Evolutionary conservation across 2,888 invertebrate species (phyloP), one percentile per base, ranked within the genome.

Genomic region (Zaprionus lineosus): DNA sequence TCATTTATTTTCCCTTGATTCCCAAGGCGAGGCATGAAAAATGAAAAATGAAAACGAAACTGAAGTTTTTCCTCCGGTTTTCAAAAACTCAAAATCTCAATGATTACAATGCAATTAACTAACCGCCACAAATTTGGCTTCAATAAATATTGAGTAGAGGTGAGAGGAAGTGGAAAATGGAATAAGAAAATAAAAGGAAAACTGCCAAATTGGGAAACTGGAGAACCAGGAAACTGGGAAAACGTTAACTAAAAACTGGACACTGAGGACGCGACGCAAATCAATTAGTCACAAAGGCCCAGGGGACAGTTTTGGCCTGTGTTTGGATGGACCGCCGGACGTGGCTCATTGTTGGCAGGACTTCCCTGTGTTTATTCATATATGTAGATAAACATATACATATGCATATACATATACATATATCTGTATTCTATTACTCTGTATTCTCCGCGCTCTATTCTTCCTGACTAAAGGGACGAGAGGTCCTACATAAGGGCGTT

Each of bases 231-330:
- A 14, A 40, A 33, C 12, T 36, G 14, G 11, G 11, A 34, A 12
- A 26, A 34, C n/a, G n/a, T n/a, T n/a, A n/a, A n/a, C n/a, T 29
- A 58, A 11, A 36, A 36, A 36, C 36, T 15, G 36, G 8, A 16
- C 18, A 28, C n/a, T 19, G 18, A 34, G 29, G 41, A 52, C 51
- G 74, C 28, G 44, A 55, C 33, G 59, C 70, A 71, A 78, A 78
- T 79, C 83, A 79, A 79, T 79, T 79, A 83, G 78, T 79, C 76
- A 76, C 78, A 68, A 83, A 71, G 57, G 65, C 79, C 70, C 60
- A 63, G 50, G 63, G 66, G 64, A 67, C 56, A 70, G 47, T 69
- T 65, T 60, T 26, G 51, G 62, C 37, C 51, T 39, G 47, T 18
- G 21, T 21, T 24, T 51, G 7, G 39, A 12, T 19, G 34, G 26